Percentiles rank a stretch among this genome's conserved stretches.
These are phyloP conservation scores for Rhodinocichla rosea DNA, from an alignment of 2,113 vertebrate species.

Conservation along the genomic window DNA sequence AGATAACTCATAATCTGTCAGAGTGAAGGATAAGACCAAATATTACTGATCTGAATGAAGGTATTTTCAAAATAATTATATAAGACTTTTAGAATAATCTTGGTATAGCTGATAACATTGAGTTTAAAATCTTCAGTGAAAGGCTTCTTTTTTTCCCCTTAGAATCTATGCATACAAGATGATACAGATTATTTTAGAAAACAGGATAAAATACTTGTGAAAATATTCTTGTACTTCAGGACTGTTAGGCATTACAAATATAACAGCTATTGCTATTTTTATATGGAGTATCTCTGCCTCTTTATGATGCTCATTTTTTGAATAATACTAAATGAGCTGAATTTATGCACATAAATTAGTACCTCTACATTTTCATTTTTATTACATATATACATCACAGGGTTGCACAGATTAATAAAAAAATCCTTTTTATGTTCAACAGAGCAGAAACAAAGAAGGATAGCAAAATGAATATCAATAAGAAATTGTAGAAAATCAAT, in stretches of 20 bases:
- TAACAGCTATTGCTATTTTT: background rate
- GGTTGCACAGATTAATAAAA: background rate
- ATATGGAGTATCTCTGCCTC: background rate
- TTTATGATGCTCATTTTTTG: conserved; percentile 8
- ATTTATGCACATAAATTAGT: conserved; percentile 23
- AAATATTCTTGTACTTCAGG: background rate
- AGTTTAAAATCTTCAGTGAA: background rate
- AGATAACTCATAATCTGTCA: background rate
- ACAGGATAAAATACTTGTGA: background rate
- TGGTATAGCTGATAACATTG: background rate
- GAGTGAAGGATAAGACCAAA: background rate
- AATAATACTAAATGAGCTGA: background rate
- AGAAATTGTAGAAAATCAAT: background rate
- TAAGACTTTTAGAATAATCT: background rate
- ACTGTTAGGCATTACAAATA: background rate
- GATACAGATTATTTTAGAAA: background rate
- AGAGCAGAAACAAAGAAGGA: background rate
- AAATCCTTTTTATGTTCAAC: background rate
- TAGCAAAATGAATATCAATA: background rate
- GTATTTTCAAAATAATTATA: background rate
- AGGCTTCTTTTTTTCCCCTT: background rate
- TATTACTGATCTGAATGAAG: background rate
- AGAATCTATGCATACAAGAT: background rate
- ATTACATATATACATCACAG: background rate
- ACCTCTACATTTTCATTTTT: conserved; percentile 28